Base-by-base conservation (phyloP, 2,888 invertebrate species). In the Sphaerophoria taeniata region DNA sequence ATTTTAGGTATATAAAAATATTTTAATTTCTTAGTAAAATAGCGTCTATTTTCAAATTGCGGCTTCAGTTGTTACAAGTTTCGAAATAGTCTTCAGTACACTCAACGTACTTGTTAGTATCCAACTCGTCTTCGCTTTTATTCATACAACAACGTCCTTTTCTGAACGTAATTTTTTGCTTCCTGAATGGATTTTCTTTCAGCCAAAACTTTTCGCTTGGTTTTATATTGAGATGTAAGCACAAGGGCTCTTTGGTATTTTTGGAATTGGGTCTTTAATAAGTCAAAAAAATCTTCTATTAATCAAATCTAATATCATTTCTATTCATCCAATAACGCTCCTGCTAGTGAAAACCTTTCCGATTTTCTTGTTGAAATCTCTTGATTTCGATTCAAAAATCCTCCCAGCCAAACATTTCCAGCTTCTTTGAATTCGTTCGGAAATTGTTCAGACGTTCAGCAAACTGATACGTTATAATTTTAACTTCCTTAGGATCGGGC, bases 371-470 rank as follows among this genome's bases (percentile, higher is more conserved):
- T 61, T n/a, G 33, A 16, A 53, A 72, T 33, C 6, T 61, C 53
- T 39, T 51, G 14, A 61, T 72, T 72, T 2, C 55, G 45, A 24
- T 16, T 55, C 14, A 63, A 55, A 11, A 73, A 73, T 5, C 53
- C 16, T 63, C 45, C 55, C 2, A 55, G 63, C 73, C 53, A 63
- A 55, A 63, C 63, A 55, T 16, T 55, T n/a, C 55, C 53, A 45
- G 73, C 73, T 5, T 5, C 31, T 5, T 63, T 31, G 7, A 34
- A 16, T 16, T 9, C 14, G 16, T 53, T 34, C 3, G 43, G 16
- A 63, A 63, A 45, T 6, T 6, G 33, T 73, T 11, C 5, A 72
- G 61, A 60, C 53, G 31, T 12, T 72, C 31, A 6, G n/a, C 72
- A 14, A 72, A 61, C 39, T 31, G 31, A 51, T 51, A 72, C 12